Evolutionary conservation across 2,888 invertebrate genomes (phyloP).

Genomic region (Drosophila recens): DNA sequence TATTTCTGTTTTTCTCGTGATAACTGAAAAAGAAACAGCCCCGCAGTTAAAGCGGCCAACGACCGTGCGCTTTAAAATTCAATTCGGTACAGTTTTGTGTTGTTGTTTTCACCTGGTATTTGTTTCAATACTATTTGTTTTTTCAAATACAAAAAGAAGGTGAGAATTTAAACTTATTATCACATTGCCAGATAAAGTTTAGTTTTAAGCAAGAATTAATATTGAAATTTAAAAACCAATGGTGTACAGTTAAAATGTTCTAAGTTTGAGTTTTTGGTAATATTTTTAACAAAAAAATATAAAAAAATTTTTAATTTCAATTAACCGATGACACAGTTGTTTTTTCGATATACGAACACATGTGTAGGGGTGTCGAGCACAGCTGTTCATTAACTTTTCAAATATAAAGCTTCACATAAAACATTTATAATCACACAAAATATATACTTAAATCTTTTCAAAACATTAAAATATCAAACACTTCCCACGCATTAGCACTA

Average conservation of each 20-base stretch:
- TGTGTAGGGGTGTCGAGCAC: slow-evolving; percentile 13
- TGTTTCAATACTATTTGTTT: slow-evolving; percentile 25
- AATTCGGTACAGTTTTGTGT: slow-evolving; percentile 69
- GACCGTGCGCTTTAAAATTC: slow-evolving; percentile 58
- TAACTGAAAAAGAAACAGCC: slow-evolving; percentile 55
- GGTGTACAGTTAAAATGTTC: neutral
- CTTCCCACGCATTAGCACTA: slow-evolving; percentile 36
- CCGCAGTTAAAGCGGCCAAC: slow-evolving; percentile 36
- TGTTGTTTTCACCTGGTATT: slow-evolving; percentile 32
- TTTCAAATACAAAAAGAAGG: neutral
- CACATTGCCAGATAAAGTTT: neutral
- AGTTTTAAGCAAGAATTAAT: neutral
- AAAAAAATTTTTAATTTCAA: too few species aligned
- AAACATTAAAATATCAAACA: slow-evolving; percentile 10
- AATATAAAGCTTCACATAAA: slow-evolving; percentile 1
- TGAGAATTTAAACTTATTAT: neutral
- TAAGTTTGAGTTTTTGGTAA: neutral
- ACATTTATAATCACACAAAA: slow-evolving; percentile 8
- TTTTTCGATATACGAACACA: slow-evolving; percentile 26
- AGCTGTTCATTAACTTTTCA: slow-evolving; percentile 49
- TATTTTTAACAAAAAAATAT: too few species aligned
- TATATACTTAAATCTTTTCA: slow-evolving; percentile 7
- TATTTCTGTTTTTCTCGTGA: slow-evolving; percentile 59
- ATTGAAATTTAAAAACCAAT: neutral
- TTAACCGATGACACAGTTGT: neutral